Conservation (phyloP, 2,797 vertebrate species). For the Morus bassanus region DNA sequence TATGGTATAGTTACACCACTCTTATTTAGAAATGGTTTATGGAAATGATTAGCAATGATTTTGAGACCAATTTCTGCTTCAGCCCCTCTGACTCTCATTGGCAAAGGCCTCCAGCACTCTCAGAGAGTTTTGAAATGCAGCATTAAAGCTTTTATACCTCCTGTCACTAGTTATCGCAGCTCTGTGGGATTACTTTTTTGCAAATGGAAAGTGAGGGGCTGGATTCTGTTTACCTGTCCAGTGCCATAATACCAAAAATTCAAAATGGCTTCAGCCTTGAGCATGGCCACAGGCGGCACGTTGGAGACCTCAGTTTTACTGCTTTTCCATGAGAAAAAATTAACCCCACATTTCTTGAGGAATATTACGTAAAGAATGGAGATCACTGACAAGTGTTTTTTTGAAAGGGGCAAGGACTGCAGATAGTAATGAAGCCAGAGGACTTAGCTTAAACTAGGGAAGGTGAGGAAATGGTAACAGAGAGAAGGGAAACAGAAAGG, state of each 20-base stretch:
- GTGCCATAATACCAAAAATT: not conserved
- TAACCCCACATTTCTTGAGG: not conserved
- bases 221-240: not conserved
- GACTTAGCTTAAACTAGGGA: not conserved
- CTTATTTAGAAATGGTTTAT: not conserved
- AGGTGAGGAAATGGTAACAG: not conserved
- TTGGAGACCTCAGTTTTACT: not conserved
- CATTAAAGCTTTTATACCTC: slow-evolving; percentile 5
- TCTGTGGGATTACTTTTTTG: not conserved
- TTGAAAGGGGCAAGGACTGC: not conserved
- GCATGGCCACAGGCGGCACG: not conserved
- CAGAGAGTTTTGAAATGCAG: slow-evolving; percentile 3
- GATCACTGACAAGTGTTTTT: not conserved
- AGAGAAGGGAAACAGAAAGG: not conserved
- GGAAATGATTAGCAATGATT: not conserved
- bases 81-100: not conserved
- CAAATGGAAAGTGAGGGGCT: not conserved
- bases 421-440: not conserved
- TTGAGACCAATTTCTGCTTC: not conserved
- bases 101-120: not conserved
- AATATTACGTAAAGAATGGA: not conserved
- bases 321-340: not conserved
- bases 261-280: not conserved
- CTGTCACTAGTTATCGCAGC: not conserved
- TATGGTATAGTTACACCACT: not conserved